Base-by-base conservation (phyloP, 2,113 vertebrate genomes). In the Atractosteus spatula region DNA sequence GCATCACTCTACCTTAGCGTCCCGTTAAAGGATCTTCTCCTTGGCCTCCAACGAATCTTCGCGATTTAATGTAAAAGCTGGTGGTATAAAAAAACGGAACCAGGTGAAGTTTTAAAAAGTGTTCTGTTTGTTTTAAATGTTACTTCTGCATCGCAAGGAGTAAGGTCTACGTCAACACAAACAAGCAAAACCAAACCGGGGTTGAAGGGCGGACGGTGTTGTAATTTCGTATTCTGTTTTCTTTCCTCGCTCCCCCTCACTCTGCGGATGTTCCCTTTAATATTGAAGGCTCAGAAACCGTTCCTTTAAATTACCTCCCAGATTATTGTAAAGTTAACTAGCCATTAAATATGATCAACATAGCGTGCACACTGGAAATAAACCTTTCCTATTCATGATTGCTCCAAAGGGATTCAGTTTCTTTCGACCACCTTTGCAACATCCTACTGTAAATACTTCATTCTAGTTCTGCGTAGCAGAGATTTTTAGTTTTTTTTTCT, bases 201-300 rank as follows among this genome's bases (percentile, higher is more conserved):
- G 79, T 76, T 78, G 84, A 87, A 79, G 73, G 81, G 81, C 76
- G 76, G 80, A 87, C 45, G 81, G 81, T 87, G 83, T 86, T 82
- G 87, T 85, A 84, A 85, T 62, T 78, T 44, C 57, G 74, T 61
- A 45, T 61, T 44, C 71, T 56, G 70, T 59, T 68, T 69, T 75
- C 71, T 71, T 66, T 74, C 41, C 45, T n/a, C 54, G 17, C 55
- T 11, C 41, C 73, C 66, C 29, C 47, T 47, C 43, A 41, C 43
- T 41, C 65, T 70, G 61, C 62, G 55, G 74, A 29, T 45, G 68
- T 44, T 62, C 68, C 66, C 57, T 41, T 74, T 74, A 68, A 69
- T 74, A 68, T 43, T 41, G 61, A 69, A 8, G 13, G 73, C 66
- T 29, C 41, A 62, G 55, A 62, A 68, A 44, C 61, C 62, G 55